Conservation (phyloP, 2,113 vertebrate species). For the Okapia johnstoni region DNA sequence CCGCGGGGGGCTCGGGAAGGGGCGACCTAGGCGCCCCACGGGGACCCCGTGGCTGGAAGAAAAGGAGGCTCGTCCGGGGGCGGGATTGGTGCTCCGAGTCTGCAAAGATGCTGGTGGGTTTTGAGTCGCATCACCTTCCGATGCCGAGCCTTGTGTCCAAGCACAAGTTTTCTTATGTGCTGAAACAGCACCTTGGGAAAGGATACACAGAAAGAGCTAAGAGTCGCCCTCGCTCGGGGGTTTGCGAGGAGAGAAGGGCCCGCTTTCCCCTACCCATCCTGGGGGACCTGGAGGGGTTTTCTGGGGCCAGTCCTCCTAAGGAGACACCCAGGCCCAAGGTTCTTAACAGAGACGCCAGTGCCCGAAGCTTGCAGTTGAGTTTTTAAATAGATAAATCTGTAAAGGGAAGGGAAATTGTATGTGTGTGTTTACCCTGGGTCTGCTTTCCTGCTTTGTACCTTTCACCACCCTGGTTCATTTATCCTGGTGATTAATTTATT, state of each 20-base stretch:
- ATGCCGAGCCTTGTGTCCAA: background rate
- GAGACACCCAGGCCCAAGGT: background rate
- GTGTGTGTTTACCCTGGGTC: background rate
- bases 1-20: background rate
- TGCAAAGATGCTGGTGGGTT: accelerated
- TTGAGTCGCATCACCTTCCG: background rate
- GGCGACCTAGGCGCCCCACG: background rate
- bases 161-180: background rate
- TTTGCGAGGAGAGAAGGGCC: background rate
- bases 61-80: background rate
- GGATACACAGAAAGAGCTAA: no score
- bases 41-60: background rate
- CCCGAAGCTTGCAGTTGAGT: background rate
- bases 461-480: background rate
- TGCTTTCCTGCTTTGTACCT: background rate
- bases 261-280: background rate
- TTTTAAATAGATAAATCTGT: background rate
- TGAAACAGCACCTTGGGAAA: background rate
- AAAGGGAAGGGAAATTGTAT: background rate
- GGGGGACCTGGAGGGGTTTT: background rate
- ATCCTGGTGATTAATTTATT: background rate
- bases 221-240: background rate
- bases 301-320: no score
- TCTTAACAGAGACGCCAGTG: background rate
- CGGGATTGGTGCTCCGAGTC: background rate